Evolutionary conservation across 2,797 vertebrate genomes (phyloP), one percentile per base, ranked within the genome.

Genomic region (Notolepis coatsorum): DNA sequence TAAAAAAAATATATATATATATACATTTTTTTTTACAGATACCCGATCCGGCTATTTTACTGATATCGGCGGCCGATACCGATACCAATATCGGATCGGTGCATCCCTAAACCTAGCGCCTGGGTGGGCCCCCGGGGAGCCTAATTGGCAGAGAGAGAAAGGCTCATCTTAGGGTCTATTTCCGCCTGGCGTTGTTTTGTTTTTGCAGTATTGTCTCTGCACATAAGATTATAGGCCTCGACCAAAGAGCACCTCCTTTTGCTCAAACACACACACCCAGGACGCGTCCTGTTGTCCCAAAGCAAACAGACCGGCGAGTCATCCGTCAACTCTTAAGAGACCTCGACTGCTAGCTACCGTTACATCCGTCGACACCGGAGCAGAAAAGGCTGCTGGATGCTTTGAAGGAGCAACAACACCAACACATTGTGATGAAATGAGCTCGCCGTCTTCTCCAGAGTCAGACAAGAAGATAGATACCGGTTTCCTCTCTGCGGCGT

Each of bases 251-350:
- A n/a, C 24, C 23, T 4, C 20, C 0, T n/a, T 5, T 54, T 10
- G 31, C 35, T 33, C 15, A 37, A 58, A 73, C 78, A 80, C 80
- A 73, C 78, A 80, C 80, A 46, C 62, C 67, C 50, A 39, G 24
- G 21, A 30, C 7, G 48, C 28, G 0, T 13, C n/a, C 30, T 75
- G 48, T 70, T 47, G 63, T 61, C 58, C 61, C 28, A 31, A 6
- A 53, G 48, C 28, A 77, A 62, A 82, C 56, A 0, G 35, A 55
- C 45, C 17, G 80, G 65, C 75, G 66, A 55, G 75, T 85, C 73
- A 24, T n/a, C n/a, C n/a, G 18, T 73, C 82, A 65, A 73, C 79
- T 88, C n/a, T 86, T 68, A 20, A 0, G 50, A 17, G 61, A n/a
- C n/a, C 31, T 13, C 6, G 63, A 56, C 21, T 42, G 15, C 4